phyloP scores from a whole-genome alignment of 2,888 invertebrate species.

The Apodemia hepburni region DNA sequence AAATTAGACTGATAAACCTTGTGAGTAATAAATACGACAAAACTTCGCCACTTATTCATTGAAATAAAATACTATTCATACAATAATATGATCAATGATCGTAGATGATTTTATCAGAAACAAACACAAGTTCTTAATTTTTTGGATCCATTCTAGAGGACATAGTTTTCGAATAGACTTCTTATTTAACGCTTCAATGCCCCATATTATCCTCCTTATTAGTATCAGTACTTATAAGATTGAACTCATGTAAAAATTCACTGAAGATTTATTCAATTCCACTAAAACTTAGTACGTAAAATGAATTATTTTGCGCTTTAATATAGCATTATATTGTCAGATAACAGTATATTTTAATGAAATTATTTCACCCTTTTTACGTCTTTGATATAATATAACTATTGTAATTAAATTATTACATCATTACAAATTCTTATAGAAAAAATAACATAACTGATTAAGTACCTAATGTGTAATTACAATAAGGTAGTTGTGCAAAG shows the following conservation, averaged over 20 bases:
- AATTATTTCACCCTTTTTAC: background rate
- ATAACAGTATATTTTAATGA: background rate
- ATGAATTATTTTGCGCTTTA: constrained; percentile 4
- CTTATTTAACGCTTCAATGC: background rate
- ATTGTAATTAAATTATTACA: constrained; percentile 7
- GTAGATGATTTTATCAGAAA: background rate
- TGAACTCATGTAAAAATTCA: background rate
- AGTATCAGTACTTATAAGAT: background rate
- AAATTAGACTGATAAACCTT: too few species aligned
- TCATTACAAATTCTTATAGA: background rate
- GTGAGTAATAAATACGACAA: background rate
- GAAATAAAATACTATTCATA: background rate
- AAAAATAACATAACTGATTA: background rate
- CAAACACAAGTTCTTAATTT: background rate
- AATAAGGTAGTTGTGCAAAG: constrained; percentile 18
- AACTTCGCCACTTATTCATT: background rate
- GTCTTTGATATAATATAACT: constrained; percentile 6
- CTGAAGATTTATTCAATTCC: background rate
- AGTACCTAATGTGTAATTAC: constrained; percentile 8
- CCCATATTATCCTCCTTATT: background rate
- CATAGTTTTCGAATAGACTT: background rate
- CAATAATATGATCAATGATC: too few species aligned
- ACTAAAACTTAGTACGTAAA: constrained; percentile 1
- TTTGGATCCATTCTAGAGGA: background rate
- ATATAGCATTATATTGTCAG: background rate